Conservation (phyloP, 2,797 vertebrate species). For the Pantherophis alleghaniensis region DNA sequence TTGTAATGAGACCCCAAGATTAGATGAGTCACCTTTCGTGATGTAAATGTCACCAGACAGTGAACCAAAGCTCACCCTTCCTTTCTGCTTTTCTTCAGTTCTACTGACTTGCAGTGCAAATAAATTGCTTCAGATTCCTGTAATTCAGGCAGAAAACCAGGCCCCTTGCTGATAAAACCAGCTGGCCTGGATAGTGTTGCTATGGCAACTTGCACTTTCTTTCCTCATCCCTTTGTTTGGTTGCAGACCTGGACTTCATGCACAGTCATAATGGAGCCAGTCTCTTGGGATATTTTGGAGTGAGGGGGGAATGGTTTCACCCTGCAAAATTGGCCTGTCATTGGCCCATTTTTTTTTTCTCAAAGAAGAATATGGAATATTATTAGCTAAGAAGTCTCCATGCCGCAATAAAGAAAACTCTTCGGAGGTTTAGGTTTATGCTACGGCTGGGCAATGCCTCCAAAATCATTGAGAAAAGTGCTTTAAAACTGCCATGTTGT, state of each 20-base stretch:
- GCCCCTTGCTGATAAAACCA: constrained; percentile 75
- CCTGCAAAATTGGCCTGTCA: constrained; percentile 56
- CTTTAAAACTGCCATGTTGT: background rate
- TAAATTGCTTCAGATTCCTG: constrained; percentile 72
- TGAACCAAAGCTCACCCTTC: background rate
- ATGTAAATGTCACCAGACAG: constrained; percentile 15
- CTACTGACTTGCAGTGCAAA: constrained; percentile 58
- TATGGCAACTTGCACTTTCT: constrained; percentile 76
- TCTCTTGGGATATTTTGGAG: constrained; percentile 65
- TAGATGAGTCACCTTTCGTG: constrained; percentile 31
- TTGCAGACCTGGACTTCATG: constrained; percentile 74
- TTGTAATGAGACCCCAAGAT: background rate
- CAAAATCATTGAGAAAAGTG: background rate
- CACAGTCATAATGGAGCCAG: constrained; percentile 70
- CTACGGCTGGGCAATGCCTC: background rate
- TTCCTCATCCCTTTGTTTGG: constrained; percentile 75
- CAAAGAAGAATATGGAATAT: constrained; percentile 59
- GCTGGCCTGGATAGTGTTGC: constrained; percentile 71
- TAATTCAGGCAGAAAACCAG: constrained; percentile 72
- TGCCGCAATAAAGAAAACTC: constrained; percentile 59
- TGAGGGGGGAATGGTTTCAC: constrained; percentile 69
- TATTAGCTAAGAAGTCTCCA: constrained; percentile 68
- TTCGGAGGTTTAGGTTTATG: constrained; percentile 50
- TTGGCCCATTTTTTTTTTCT: constrained; percentile 63
- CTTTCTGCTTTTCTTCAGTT: constrained; percentile 40